Base-by-base conservation (phyloP, 2,797 vertebrate genomes). In the Avahi laniger region DNA sequence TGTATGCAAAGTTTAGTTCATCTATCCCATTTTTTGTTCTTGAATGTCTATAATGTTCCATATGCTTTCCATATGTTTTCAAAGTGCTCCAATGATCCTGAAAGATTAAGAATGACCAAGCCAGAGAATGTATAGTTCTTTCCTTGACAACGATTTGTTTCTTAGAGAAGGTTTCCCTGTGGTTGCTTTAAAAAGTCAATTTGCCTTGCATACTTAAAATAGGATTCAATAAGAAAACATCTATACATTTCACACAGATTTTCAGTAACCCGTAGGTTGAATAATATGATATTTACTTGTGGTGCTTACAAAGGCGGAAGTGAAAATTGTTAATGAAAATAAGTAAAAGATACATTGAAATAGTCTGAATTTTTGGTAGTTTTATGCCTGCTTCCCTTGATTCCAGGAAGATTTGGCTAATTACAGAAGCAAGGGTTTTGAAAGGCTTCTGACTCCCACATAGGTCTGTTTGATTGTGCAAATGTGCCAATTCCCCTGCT, bases 381-480 rank as follows among this genome's bases (percentile, higher is more conserved):
- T 94, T 95, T n/a, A 81, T 26, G 73, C 28, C 54, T 78, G 67
- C 35, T 91, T 59, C 35, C 67, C 41, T 94, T 7, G 33, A 90
- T 33, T 85, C 41, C 48, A 72, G 91, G 52, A 61, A 52, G 38
- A 86, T 94, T 72, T 89, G 82, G 35, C 28, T 67, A 91, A 78
- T 94, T 94, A 93, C 11, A 46, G 73, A 41, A 85, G 67, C n/a
- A 50, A 84, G 20, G 30, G 5, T 87, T 83, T 93, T 92, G 38
- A 86, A 93, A 92, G 63, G 20, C 63, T 89, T 67, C 72, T 73
- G 89, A 85, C 67, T 95, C 43, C 48, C 48, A 69, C 54, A 46
- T 41, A 85, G 43, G 35, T 54, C 48, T 94, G 73, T 91, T 72
- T 91, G 86, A 94, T 97, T 95, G 38, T 96, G 61, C 61, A 82